Evolutionary conservation across 2,888 invertebrate genomes (phyloP).

Genomic region (Dromius quadrimaculatus): DNA sequence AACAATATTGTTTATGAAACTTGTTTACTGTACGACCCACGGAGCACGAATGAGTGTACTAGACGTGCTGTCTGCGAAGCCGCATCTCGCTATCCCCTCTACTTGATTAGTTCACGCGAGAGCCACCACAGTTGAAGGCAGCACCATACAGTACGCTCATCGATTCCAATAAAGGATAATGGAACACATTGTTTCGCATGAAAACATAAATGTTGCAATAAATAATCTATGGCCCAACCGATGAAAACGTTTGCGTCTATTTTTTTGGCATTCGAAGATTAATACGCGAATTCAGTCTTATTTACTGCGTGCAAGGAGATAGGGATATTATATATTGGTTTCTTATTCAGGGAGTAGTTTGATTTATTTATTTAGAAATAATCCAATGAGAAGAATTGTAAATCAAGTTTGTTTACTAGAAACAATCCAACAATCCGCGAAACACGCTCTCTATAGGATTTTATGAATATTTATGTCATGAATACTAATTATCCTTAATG

Average conservation of each 20-base stretch:
- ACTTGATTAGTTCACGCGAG: slow-evolving; percentile 31
- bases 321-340: slow-evolving; percentile 21
- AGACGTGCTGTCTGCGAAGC: slow-evolving; percentile 45
- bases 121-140: slow-evolving; percentile 24
- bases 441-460: slow-evolving; percentile 17
- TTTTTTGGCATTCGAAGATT: slow-evolving; percentile 28
- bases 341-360: neutral
- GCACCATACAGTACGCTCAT: slow-evolving; percentile 41
- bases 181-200: slow-evolving; percentile 51
- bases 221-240: slow-evolving; percentile 37
- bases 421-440: slow-evolving; percentile 41
- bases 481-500: slow-evolving; percentile 48
- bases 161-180: slow-evolving; percentile 49
- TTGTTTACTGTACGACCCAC: too few species aligned
- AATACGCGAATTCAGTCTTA: slow-evolving; percentile 10
- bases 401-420: slow-evolving; percentile 39
- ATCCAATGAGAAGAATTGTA: slow-evolving; percentile 1
- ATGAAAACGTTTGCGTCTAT: slow-evolving; percentile 9
- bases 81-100: slow-evolving; percentile 30
- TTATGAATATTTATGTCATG: slow-evolving; percentile 48
- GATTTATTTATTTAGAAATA: slow-evolving; percentile 22
- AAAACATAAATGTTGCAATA: slow-evolving; percentile 48
- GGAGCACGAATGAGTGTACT: slow-evolving; percentile 34
- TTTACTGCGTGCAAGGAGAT: slow-evolving; percentile 32
- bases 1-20: too few species aligned